Evolutionary conservation across 2,113 vertebrate species (phyloP).

Genomic region (Callaeas wilsoni): DNA sequence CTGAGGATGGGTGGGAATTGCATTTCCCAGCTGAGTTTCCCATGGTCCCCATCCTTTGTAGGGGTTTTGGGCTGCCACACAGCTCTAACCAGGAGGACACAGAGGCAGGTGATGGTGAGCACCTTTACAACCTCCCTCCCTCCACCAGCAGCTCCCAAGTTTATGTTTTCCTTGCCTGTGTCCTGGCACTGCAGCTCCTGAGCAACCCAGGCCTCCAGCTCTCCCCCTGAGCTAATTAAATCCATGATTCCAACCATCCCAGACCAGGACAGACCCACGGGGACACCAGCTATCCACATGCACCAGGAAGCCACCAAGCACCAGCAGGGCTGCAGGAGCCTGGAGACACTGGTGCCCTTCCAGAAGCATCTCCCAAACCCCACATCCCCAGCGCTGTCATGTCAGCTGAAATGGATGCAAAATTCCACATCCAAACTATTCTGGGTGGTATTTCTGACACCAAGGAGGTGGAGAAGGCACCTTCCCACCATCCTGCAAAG

Average conservation of each 20-base stretch:
- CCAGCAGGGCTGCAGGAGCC: background rate
- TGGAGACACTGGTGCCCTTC: background rate
- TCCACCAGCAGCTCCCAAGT: background rate
- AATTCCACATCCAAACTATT: background rate
- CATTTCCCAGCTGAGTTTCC: background rate
- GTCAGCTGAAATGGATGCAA: background rate
- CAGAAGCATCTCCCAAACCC: background rate
- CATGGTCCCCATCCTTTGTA: background rate
- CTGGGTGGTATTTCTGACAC: background rate
- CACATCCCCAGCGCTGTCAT: accelerated
- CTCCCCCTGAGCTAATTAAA: background rate
- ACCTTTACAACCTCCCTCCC: background rate
- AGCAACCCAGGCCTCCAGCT: background rate
- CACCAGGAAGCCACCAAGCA: background rate
- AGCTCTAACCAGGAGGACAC: background rate
- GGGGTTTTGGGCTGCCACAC: background rate
- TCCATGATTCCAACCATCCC: background rate
- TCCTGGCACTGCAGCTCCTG: background rate
- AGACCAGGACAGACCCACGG: accelerated
- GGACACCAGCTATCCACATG: accelerated
- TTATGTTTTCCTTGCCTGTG: background rate
- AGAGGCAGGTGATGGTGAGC: background rate
- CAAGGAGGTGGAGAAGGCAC: background rate
- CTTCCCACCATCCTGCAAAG: background rate
- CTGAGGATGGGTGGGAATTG: accelerated